Evolutionary conservation across 2,888 invertebrate genomes (phyloP).

Genomic region (Deilephila elpenor): DNA sequence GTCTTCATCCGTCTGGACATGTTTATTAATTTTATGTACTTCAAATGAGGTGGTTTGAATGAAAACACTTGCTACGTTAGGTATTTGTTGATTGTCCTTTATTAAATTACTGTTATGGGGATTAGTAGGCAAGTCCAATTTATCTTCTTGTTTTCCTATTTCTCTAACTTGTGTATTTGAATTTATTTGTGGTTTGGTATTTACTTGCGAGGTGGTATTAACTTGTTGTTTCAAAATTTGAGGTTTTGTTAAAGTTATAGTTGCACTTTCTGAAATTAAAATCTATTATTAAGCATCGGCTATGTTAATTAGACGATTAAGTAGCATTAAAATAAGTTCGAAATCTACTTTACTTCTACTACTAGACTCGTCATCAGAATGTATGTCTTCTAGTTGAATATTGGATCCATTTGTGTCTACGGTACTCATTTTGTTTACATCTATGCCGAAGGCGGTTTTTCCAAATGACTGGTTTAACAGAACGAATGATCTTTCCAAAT

Average conservation of each 20-base stretch:
- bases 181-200: too few species aligned
- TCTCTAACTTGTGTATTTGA: constrained; percentile 31
- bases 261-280: constrained; percentile 63
- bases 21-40: constrained; percentile 44
- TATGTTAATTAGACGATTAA: not conserved
- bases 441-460: constrained; percentile 37
- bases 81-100: constrained; percentile 27
- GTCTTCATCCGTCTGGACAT: constrained; percentile 64
- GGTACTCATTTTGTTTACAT: not conserved
- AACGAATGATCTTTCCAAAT: constrained; percentile 67
- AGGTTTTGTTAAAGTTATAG: constrained; percentile 66
- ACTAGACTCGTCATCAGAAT: constrained; percentile 67
- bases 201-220: not conserved
- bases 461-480: constrained; percentile 69
- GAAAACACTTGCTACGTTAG: constrained; percentile 43
- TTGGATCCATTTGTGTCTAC: constrained; percentile 37
- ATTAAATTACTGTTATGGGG: not conserved
- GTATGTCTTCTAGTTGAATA: constrained; percentile 64
- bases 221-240: constrained; percentile 51
- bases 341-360: constrained; percentile 57
- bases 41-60: constrained; percentile 60
- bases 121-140: not conserved
- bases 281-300: constrained; percentile 21
- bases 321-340: not conserved
- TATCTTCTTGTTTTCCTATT: constrained; percentile 31